Evolutionary conservation across 2,113 vertebrate genomes (phyloP), one percentile per base, ranked within the genome.

Genomic region (Parus major): DNA sequence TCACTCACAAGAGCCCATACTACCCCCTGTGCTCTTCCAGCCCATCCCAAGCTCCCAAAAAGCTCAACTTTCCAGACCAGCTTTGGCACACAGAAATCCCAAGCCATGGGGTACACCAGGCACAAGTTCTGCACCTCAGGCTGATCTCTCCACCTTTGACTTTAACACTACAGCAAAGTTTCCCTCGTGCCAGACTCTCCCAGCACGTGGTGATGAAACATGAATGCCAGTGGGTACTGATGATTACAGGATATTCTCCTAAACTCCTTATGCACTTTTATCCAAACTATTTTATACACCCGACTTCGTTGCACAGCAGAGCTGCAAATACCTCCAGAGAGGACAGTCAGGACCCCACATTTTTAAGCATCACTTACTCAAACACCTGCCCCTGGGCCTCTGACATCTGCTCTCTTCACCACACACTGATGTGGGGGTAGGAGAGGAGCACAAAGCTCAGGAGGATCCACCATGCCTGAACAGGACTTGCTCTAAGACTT

Each of bases 201-300:
- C 44, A 39, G 22, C 2, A 2, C 28, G 27, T 0, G 1, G 57
- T 11, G 15, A 57, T 21, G 11, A 29, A 71, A 24, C 4, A 25
- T 0, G 4, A 33, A 72, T 57, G 63, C 52, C 75, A 59, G 1
- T 1, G 5, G 29, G 7, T 31, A 46, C 36, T 1, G 1, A 29
- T 18, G 52, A 23, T 39, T 42, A 22, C 44, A 72, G 60, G 7
- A 41, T 8, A 18, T 41, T 68, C 57, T 87, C 39, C 29, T 7
- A 4, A 12, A 36, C 22, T 23, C 49, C 44, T 75, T 65, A 29
- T 23, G 85, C 17, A 35, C 35, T 49, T 75, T 42, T 68, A 86
- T 25, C 22, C 63, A 47, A 61, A 47, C 35, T 23, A 12, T 22
- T 78, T 39, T 12, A 44, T 0, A 7, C 10, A 33, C 28, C 46